Percentiles rank a stretch among this genome's conserved stretches.
Conservation (phyloP, 2,888 invertebrate species). For the Orthosia gothica region DNA sequence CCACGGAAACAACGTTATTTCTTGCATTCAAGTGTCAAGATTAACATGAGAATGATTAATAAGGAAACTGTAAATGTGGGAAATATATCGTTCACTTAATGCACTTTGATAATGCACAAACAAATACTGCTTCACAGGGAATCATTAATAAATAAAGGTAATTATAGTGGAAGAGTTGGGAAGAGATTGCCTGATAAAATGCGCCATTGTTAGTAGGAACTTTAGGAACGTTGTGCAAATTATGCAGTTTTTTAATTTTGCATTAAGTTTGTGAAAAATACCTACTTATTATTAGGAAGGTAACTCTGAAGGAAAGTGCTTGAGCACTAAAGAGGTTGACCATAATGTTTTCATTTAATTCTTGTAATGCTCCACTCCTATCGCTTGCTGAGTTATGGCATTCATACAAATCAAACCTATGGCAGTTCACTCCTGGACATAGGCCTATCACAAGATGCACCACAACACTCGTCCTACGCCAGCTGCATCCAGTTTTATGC, state of each 20-base stretch:
- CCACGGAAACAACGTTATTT: constrained; percentile 44
- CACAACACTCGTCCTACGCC: too few relatives aligned
- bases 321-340: too few relatives aligned
- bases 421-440: too few relatives aligned
- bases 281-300: too few relatives aligned
- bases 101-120: constrained; percentile 58
- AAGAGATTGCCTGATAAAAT: constrained; percentile 13
- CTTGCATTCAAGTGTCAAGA: constrained; percentile 36
- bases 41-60: constrained; percentile 56
- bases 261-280: background rate
- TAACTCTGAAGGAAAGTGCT: too few relatives aligned
- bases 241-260: background rate
- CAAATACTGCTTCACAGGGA: constrained; percentile 44
- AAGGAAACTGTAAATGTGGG: constrained; percentile 48
- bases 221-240: background rate
- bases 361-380: too few relatives aligned
- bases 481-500: too few relatives aligned
- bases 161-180: constrained; percentile 8
- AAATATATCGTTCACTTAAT: constrained; percentile 38
- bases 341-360: too few relatives aligned
- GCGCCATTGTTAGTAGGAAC: constrained; percentile 11
- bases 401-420: too few relatives aligned
- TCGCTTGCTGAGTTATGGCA: too few relatives aligned
- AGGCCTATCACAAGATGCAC: too few relatives aligned
- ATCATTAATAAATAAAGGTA: constrained; percentile 19